Evolutionary conservation across 2,888 invertebrate species (phyloP), one percentile per base, ranked within the genome.

Genomic region (Brenthis ino): DNA sequence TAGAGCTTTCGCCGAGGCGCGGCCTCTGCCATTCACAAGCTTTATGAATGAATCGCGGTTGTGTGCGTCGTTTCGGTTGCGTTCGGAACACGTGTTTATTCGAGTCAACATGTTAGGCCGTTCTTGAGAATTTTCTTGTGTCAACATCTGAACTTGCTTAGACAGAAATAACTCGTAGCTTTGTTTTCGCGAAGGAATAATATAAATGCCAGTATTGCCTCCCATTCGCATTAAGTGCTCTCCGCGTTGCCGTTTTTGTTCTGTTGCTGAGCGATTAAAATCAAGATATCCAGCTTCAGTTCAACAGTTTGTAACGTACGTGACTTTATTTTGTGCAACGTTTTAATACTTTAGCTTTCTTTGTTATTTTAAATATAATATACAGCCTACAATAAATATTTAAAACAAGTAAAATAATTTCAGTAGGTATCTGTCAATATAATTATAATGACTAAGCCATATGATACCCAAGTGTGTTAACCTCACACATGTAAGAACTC

Each of bases 51-150:
- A 86, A 85, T 76, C 74, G 73, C 57, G 74, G 69, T 65, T 84
- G 89, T 90, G 89, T 87, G 88, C 78, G 81, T 77, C 71, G 70
- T 73, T 64, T 65, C 67, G 77, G 77, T 77, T 78, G 84, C 83
- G 84, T 81, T 76, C 37, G 76, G 77, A 82, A 86, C 91, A 90
- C 87, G 90, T 91, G 91, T 90, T 90, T 86, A 83, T 88, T 86
- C 83, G 84, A 82, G 76, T 76, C 85, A 85, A 85, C 84, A 85
- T 84, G 88, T 85, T 85, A 87, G 89, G 89, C 91, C 89, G 90
- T 89, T 91, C 88, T 90, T 90, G 91, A 89, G 91, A 92, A 91
- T 88, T 89, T 86, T 87, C 91, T 90, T 89, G 83, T 88, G 89
- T 91, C 91, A 91, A 91, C 91, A 91, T 82, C 81, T 82, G 81